Evolutionary conservation across 2,113 vertebrate genomes (phyloP).

Genomic region (Actenoides hombroni): DNA sequence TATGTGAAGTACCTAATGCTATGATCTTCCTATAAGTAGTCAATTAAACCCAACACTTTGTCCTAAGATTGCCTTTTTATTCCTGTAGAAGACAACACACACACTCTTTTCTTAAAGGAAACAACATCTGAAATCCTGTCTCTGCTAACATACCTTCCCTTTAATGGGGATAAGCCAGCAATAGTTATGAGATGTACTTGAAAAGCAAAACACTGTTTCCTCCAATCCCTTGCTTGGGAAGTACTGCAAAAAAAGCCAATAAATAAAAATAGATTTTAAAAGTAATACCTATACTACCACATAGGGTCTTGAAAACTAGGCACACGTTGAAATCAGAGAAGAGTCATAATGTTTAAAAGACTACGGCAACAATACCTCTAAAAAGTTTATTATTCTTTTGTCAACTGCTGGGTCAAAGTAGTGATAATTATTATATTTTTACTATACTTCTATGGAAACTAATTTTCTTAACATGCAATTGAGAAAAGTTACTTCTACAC

Average conservation of each 20-base stretch:
- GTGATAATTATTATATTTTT: conserved; percentile 1
- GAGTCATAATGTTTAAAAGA: background rate
- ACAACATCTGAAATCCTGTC: background rate
- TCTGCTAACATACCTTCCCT: background rate
- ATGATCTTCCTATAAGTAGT: background rate
- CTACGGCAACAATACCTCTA: background rate
- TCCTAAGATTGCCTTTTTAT: background rate
- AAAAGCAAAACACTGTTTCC: background rate
- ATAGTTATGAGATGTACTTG: background rate
- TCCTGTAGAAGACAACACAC: background rate
- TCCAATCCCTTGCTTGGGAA: background rate
- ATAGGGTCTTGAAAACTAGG: background rate
- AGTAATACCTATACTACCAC: background rate
- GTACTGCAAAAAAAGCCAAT: background rate
- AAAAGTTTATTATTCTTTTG: conserved; percentile 14
- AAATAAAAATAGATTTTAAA: background rate
- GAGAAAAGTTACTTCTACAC: background rate
- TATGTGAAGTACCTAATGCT: background rate
- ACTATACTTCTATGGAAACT: conserved; percentile 17
- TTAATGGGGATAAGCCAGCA: background rate
- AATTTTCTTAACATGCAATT: conserved; percentile 23
- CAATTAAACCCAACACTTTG: background rate
- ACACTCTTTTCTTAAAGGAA: background rate
- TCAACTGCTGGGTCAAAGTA: background rate
- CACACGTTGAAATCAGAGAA: background rate